A percentile compares a stretch with the other conserved stretches of the same genome.
Conservation (phyloP, 92 coral and sea anemone species). For the Pocillopora grandis region DNA sequence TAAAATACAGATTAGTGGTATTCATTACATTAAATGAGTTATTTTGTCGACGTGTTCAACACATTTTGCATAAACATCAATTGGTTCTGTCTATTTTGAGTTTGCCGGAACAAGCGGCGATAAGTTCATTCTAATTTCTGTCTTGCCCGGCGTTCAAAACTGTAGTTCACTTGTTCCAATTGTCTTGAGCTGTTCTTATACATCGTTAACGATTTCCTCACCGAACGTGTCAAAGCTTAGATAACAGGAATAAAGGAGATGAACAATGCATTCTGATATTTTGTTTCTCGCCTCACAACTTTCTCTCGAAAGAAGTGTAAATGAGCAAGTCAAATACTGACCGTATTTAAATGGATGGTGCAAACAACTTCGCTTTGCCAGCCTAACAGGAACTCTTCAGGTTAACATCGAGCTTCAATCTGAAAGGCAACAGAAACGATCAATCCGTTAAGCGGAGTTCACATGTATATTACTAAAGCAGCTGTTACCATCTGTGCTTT, state of each 20-base stretch:
- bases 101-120: conserved; percentile 9
- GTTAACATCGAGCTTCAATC: neutral
- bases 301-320: neutral
- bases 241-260: neutral
- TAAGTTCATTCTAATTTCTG: neutral
- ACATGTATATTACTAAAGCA: conserved; percentile 3
- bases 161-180: neutral
- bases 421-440: neutral
- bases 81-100: neutral
- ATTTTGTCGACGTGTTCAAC: conserved; percentile 6
- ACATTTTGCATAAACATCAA: conserved; percentile 13
- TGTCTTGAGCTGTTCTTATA: neutral
- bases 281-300: neutral
- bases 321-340: conserved; percentile 12
- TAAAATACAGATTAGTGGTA: conserved; percentile 21
- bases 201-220: conserved; percentile 9
- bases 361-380: neutral
- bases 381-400: neutral
- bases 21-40: conserved; percentile 1
- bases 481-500: neutral
- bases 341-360: conserved; percentile 4
- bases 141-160: neutral
- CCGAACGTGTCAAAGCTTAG: neutral
- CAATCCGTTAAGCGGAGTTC: conserved; percentile 11
- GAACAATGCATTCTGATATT: neutral